Conservation (phyloP, 2,797 vertebrate species). For the Girardinus metallicus region DNA sequence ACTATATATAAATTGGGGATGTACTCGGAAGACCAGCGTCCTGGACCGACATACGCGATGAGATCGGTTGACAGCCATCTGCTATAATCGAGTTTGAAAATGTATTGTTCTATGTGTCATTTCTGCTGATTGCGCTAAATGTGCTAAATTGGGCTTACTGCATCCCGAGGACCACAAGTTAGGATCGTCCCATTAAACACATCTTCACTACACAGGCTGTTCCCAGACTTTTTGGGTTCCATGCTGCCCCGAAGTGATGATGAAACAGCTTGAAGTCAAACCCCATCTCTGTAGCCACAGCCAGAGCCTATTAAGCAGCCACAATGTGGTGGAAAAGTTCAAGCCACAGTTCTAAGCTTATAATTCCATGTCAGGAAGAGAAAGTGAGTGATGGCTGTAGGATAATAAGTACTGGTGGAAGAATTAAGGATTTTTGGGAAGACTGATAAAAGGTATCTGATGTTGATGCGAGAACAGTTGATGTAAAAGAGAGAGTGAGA, state of each 20-base stretch:
- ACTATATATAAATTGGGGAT: constrained; percentile 4
- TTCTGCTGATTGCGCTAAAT: constrained; percentile 57
- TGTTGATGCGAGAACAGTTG: constrained; percentile 1
- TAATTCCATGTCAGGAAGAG: constrained; percentile 55
- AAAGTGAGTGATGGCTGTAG: constrained; percentile 38
- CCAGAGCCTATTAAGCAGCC: constrained; percentile 75
- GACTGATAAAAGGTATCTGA: background rate
- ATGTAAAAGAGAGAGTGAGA: background rate
- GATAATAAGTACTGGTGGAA: constrained; percentile 37
- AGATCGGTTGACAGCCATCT: background rate
- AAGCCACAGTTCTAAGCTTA: constrained; percentile 75
- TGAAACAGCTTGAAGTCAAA: constrained; percentile 69
- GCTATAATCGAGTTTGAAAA: constrained; percentile 20
- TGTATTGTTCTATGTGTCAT: constrained; percentile 50
- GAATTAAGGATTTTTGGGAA: constrained; percentile 28
- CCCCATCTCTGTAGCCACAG: constrained; percentile 64
- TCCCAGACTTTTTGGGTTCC: constrained; percentile 51
- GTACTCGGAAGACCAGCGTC: background rate
- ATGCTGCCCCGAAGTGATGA: constrained; percentile 56
- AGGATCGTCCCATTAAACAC: constrained; percentile 55
- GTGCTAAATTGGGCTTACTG: constrained; percentile 46
- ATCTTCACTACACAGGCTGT: constrained; percentile 57
- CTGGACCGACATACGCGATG: background rate
- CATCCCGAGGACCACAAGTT: constrained; percentile 48
- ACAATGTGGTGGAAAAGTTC: constrained; percentile 72